Percentiles rank a stretch among this genome's conserved stretches.
Evolutionary conservation across 2,113 vertebrate genomes (phyloP).

Genomic region (Oncorhynchus gorbuscha): DNA sequence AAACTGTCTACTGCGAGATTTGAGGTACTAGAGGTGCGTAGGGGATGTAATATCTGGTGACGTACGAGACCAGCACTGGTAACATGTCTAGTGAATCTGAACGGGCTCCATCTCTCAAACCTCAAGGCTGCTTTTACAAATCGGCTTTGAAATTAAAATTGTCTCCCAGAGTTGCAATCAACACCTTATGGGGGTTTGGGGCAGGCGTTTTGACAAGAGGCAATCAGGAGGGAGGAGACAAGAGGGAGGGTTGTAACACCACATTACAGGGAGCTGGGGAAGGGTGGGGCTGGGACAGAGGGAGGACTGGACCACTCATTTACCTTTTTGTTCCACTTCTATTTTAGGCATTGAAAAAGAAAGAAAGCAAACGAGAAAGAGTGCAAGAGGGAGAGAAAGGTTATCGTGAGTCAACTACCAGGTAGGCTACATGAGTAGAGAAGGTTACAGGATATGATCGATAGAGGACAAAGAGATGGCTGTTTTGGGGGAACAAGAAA

Average conservation of each 20-base stretch:
- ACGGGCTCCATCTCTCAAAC: constrained; percentile 33
- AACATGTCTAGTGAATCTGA: neutral
- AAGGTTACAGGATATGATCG: too few species aligned
- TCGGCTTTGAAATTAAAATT: constrained; percentile 51
- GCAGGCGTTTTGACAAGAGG: constrained; percentile 56
- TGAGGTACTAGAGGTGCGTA: too few species aligned
- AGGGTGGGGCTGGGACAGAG: constrained; percentile 22
- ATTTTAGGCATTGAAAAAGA: constrained; percentile 97
- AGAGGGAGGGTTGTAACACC: constrained; percentile 64
- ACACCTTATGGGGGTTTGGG: constrained; percentile 59
- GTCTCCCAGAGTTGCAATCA: constrained; percentile 66
- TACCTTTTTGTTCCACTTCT: constrained; percentile 99
- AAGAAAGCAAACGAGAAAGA: constrained; percentile 42
- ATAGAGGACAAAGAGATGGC: constrained; percentile 24
- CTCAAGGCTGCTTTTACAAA: constrained; percentile 52
- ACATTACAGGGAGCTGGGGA: constrained; percentile 66
- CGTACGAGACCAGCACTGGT: too few species aligned
- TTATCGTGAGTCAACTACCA: constrained; percentile 97
- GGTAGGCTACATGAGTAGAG: neutral
- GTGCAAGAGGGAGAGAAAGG: constrained; percentile 87
- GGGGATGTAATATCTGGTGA: too few species aligned
- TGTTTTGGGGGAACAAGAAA: constrained; percentile 43
- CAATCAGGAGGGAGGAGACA: constrained; percentile 52
- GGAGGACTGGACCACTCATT: constrained; percentile 87
- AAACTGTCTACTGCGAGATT: too few species aligned